Conservation (phyloP, 2,797 vertebrate genomes). For the Propithecus perrieri region DNA sequence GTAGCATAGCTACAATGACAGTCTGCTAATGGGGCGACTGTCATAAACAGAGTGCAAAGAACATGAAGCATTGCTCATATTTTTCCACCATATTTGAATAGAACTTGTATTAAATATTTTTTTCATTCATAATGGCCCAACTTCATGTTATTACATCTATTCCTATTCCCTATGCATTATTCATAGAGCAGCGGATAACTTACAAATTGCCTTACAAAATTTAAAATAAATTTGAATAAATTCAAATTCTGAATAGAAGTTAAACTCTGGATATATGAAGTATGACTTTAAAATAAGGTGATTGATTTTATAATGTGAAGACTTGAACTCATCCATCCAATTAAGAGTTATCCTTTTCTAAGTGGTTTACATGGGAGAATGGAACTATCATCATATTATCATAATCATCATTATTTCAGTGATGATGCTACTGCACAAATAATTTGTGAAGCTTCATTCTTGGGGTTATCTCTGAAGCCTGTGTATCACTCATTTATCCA, state of each 20-base stretch:
- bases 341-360: constrained; percentile 4
- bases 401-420: not conserved
- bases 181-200: constrained; percentile 21
- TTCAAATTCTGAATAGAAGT: constrained; percentile 39
- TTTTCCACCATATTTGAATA: constrained; percentile 5
- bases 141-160: not conserved
- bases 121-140: not conserved
- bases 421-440: not conserved
- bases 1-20: not conserved
- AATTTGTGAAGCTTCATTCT: not conserved
- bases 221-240: constrained; percentile 51
- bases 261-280: not conserved
- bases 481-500: not conserved
- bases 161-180: constrained; percentile 36
- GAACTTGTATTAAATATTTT: constrained; percentile 34
- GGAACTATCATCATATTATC: not conserved
- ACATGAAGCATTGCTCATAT: not conserved
- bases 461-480: not conserved
- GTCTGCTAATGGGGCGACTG: not conserved
- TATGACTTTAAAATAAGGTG: not conserved
- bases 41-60: not conserved
- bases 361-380: not conserved
- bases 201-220: constrained; percentile 39
- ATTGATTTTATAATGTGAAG: constrained; percentile 45
- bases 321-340: constrained; percentile 8